Conservation (phyloP, 1,140 invertebrate genomes). For the Holotrichia oblita region DNA sequence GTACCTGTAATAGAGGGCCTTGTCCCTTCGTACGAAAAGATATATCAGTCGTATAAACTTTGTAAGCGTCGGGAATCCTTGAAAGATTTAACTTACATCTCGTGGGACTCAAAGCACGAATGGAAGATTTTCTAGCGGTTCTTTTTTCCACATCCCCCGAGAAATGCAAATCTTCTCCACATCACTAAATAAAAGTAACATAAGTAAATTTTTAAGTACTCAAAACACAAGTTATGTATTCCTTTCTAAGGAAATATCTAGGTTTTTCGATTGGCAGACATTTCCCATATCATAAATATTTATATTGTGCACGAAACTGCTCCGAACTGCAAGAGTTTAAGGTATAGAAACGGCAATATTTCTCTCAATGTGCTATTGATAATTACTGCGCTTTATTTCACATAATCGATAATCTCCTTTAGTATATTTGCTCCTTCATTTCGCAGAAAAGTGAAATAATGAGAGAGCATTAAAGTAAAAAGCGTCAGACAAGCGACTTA, state of each 20-base stretch:
- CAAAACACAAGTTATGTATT: neutral
- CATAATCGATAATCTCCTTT: too few species aligned
- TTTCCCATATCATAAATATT: too few species aligned
- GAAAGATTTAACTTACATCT: constrained; percentile 20
- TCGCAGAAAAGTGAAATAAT: too few species aligned
- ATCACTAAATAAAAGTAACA: neutral
- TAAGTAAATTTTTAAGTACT: constrained; percentile 6
- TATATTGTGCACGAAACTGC: too few species aligned
- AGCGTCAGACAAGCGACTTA: neutral
- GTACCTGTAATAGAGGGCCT: neutral
- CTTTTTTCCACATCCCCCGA: neutral
- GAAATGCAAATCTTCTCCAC: neutral
- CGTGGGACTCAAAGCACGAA: neutral
- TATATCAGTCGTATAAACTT: constrained; percentile 5
- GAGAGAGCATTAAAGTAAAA: too few species aligned
- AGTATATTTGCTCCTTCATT: too few species aligned
- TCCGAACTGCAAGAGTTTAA: too few species aligned
- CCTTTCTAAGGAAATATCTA: too few species aligned
- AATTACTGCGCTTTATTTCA: too few species aligned
- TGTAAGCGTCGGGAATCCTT: neutral
- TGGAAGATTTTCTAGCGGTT: constrained; percentile 33
- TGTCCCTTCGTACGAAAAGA: neutral
- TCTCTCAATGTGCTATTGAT: too few species aligned
- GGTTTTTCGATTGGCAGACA: too few species aligned
- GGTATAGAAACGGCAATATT: too few species aligned